phyloP scores from a whole-genome alignment of 2,888 invertebrate genomes.

The Pyrrhia umbra region DNA sequence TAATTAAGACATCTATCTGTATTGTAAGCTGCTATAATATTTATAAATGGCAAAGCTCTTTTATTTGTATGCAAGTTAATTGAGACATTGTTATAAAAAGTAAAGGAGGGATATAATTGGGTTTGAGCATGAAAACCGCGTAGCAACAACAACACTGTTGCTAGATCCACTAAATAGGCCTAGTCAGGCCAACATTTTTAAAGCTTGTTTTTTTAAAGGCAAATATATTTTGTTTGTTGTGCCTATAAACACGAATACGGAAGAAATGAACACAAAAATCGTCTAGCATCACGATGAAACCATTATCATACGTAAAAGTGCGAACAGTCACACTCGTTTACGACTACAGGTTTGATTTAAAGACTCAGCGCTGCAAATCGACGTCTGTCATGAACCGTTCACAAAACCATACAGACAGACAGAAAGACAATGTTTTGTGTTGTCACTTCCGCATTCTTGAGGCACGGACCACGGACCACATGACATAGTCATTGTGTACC shows the following conservation, averaged over 20 bases:
- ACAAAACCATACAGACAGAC: constrained; percentile 27
- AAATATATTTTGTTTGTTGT: not conserved
- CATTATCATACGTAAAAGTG: not conserved
- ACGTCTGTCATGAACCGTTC: constrained; percentile 18
- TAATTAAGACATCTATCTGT: constrained; percentile 65
- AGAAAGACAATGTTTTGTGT: constrained; percentile 32
- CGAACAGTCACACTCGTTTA: constrained; percentile 17
- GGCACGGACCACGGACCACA: constrained; percentile 33
- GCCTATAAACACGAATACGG: not conserved
- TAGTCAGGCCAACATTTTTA: not conserved
- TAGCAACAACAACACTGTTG: constrained; percentile 25
- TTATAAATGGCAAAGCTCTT: constrained; percentile 44
- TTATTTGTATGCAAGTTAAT: constrained; percentile 49
- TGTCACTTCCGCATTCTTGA: constrained; percentile 52
- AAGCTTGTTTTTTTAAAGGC: too few relatives aligned
- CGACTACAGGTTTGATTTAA: constrained; percentile 7
- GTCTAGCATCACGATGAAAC: too few relatives aligned
- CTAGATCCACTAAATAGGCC: not conserved
- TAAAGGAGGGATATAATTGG: constrained; percentile 39
- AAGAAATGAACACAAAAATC: too few relatives aligned
- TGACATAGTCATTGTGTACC: constrained; percentile 51
- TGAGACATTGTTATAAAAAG: constrained; percentile 51
- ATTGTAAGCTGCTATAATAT: constrained; percentile 51
- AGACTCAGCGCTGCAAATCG: constrained; percentile 26
- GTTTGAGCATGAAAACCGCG: constrained; percentile 19